Evolutionary conservation across 1,140 invertebrate species (phyloP), one percentile per base, ranked within the genome.

Genomic region (Gyrodactylus bullatarudis): DNA sequence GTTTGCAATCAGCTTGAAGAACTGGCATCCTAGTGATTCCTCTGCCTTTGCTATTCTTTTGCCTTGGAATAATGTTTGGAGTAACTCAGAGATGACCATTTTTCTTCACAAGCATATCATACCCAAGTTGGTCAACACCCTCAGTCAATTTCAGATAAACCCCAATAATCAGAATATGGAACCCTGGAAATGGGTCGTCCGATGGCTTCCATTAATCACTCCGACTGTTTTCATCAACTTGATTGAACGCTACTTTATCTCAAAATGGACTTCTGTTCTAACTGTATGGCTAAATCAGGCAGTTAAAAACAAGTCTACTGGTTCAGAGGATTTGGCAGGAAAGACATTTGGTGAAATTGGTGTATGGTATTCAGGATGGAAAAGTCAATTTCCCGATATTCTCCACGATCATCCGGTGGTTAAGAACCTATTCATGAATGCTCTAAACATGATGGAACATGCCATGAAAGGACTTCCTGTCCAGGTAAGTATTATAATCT

Each of bases 1-100:
- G 79, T 82, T 99, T 8, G 86, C 88, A 26, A 84, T 85, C 27
- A 92, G 92, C 20, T 82, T 98, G 26, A 84, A 84, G 0, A 87
- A 86, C 26, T 98, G 94, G 94, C 78, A 81, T 74, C 82, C 91
- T 1, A 88, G 87, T 0, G 91, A 96, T 81, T 83, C 85, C 70
- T 95, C 91, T 0, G 93, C 91, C 0, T 85, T 87, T 76, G 83
- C 88, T n/a, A 89, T 97, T 82, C 82, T 99, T 0, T 84, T 86
- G 75, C 92, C 92, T 0, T 98, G 94, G 94, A 81, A 85, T n/a
- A 79, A 84, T 71, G 90, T 91, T 0, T 89, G 93, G 76, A 83
- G 86, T 69, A 85, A 86, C 74, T 85, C 86, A 8, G 86, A 89
- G 27, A 87, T 94, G 83, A 85, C 89, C 71, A 85, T 86, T 2